Evolutionary conservation across 2,797 vertebrate genomes (phyloP).

Genomic region (Pachyuromys duprasi): DNA sequence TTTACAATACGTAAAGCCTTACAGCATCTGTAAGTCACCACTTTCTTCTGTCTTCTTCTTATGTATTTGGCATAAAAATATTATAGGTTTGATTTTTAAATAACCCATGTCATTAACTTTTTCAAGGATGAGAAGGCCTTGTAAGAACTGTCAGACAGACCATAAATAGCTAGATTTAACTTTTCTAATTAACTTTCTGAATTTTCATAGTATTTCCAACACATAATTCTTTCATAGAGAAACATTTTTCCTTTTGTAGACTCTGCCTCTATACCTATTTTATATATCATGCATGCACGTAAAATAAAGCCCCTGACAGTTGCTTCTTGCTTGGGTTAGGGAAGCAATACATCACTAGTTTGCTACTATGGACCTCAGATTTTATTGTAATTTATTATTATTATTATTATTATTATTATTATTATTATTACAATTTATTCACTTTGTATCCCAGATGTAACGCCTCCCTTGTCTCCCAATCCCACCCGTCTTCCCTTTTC

Average conservation of each 20-base stretch:
- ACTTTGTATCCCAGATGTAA: too few relatives aligned
- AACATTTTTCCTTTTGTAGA: background rate
- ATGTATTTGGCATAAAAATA: background rate
- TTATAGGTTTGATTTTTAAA: background rate
- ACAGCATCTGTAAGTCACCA: background rate
- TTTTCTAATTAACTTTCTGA: background rate
- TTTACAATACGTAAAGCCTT: background rate
- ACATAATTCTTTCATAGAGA: slow-evolving; percentile 25
- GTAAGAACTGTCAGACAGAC: background rate
- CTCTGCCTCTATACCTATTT: background rate
- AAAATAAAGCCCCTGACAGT: slow-evolving; percentile 64
- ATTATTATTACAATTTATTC: too few relatives aligned
- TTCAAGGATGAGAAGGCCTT: background rate
- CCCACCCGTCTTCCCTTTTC: too few relatives aligned
- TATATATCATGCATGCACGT: slow-evolving; percentile 48
- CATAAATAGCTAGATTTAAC: background rate
- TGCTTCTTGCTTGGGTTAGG: slow-evolving; percentile 73
- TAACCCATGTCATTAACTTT: background rate
- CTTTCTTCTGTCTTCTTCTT: background rate
- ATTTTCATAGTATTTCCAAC: slow-evolving; percentile 32
- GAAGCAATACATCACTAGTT: slow-evolving; percentile 54
- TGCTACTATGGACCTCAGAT: slow-evolving; percentile 71
- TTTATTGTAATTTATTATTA: slow-evolving; percentile 67
- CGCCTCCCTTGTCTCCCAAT: too few relatives aligned
- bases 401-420: too few relatives aligned